Percentiles rank a stretch among this genome's conserved stretches.
Conservation (phyloP, 2,113 vertebrate genomes). For the Gymnobelideus leadbeateri region DNA sequence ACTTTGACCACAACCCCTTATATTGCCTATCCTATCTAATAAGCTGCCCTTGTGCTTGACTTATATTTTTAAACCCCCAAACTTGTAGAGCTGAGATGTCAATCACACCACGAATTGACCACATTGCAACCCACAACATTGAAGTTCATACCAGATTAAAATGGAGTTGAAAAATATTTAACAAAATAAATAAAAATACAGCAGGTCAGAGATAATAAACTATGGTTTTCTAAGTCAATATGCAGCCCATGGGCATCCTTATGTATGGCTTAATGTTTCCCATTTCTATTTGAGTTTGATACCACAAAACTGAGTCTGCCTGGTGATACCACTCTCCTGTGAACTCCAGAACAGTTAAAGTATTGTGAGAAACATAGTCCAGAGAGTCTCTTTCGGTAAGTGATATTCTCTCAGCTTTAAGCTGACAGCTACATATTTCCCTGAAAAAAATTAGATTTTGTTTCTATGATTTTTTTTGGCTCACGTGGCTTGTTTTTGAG, state of each 20-base stretch:
- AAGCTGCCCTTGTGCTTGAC: neutral
- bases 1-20: neutral
- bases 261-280: neutral
- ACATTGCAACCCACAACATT: too few relatives aligned
- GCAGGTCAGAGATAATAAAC: neutral
- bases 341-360: neutral
- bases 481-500: neutral
- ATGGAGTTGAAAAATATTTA: neutral
- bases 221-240: neutral
- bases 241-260: neutral
- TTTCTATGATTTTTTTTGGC: neutral
- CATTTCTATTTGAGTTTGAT: neutral
- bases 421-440: neutral
- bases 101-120: too few relatives aligned
- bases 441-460: neutral
- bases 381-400: neutral
- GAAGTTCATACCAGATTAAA: neutral
- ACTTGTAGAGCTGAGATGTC: neutral
- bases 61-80: neutral
- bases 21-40: neutral
- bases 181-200: neutral
- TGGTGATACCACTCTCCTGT: neutral
- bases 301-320: neutral
- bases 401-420: neutral
- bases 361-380: neutral